Conservation (phyloP, 2,888 invertebrate genomes). For the Caenorhabditis sp. region DNA sequence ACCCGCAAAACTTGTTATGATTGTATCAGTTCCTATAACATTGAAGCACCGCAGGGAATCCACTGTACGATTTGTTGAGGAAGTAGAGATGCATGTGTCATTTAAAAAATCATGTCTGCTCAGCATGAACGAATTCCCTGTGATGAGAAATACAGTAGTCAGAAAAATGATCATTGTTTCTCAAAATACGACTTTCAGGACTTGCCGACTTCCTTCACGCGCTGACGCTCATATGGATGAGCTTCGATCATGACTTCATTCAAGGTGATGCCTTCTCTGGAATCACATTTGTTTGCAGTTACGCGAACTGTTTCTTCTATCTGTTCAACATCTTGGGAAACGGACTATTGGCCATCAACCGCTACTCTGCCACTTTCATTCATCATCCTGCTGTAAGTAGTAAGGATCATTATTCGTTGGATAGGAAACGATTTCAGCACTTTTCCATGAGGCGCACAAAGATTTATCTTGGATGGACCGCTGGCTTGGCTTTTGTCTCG, state of each 20-base stretch:
- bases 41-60: no score
- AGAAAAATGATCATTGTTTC: no score
- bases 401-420: no score
- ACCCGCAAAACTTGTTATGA: no score
- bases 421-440: slow-evolving; percentile 29
- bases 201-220: slow-evolving; percentile 18
- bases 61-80: no score
- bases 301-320: slow-evolving; percentile 38
- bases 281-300: slow-evolving; percentile 1
- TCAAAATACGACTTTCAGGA: no score
- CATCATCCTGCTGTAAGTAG: slow-evolving; percentile 2
- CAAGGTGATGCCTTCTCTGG: not conserved
- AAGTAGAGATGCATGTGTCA: no score
- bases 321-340: slow-evolving; percentile 31
- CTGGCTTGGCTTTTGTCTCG: not conserved
- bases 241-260: not conserved
- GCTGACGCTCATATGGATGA: slow-evolving; percentile 29
- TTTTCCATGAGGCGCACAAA: not conserved
- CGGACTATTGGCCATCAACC: slow-evolving; percentile 39
- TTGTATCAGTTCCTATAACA: no score
- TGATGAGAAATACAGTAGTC: no score
- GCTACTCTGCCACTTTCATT: slow-evolving; percentile 22
- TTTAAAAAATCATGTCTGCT: no score
- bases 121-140: no score
- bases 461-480: not conserved